Conservation (phyloP, 2,888 invertebrate species). For the Chelonus formosanus region DNA sequence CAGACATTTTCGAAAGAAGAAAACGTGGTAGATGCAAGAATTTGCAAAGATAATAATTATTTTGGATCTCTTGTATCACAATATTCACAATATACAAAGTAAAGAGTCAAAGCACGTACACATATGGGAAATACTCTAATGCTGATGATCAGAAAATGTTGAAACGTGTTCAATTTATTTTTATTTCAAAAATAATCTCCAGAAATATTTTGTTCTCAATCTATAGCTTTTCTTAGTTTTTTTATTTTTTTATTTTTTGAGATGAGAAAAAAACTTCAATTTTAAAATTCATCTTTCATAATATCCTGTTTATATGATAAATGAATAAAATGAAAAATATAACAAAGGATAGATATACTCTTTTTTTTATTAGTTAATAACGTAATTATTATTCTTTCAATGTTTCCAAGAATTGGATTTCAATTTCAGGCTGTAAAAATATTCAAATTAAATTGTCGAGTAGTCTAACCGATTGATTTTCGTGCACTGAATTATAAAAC, state of each 20-base stretch:
- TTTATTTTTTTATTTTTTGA: background rate
- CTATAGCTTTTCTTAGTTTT: background rate
- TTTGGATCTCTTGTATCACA: slow-evolving; percentile 24
- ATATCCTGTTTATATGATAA: too few relatives aligned
- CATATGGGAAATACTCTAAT: background rate
- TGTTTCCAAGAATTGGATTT: too few relatives aligned
- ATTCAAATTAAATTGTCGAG: too few relatives aligned
- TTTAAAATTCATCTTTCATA: too few relatives aligned
- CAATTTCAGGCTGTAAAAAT: too few relatives aligned
- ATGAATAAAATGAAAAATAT: too few relatives aligned
- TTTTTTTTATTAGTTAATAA: too few relatives aligned
- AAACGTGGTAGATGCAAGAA: slow-evolving; percentile 1
- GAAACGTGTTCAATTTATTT: slow-evolving; percentile 3
- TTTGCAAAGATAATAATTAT: slow-evolving; percentile 26
- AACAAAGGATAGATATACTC: too few relatives aligned
- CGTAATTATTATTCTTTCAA: too few relatives aligned
- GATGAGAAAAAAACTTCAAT: too few relatives aligned
- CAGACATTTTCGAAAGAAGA: background rate
- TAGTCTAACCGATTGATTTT: too few relatives aligned
- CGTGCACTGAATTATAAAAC: too few relatives aligned
- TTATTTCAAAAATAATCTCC: background rate
- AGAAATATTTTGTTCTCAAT: slow-evolving; percentile 6
- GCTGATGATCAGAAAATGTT: background rate
- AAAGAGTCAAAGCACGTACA: slow-evolving; percentile 27
- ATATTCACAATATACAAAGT: slow-evolving; percentile 14